phyloP scores from a whole-genome alignment of 2,888 invertebrate genomes.

The Eulithis prunata region DNA sequence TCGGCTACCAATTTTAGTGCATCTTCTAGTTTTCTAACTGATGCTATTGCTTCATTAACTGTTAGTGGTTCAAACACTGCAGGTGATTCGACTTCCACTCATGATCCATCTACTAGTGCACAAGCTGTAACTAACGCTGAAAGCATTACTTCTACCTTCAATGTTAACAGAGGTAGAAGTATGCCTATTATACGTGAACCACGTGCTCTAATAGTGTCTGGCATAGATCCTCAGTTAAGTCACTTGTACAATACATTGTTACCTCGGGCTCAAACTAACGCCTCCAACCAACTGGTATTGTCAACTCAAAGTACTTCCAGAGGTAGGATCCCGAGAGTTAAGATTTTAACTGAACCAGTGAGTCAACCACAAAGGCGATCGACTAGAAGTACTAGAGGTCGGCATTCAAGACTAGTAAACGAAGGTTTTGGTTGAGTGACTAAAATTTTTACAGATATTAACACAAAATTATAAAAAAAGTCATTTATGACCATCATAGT shows the following conservation, averaged over 20 bases:
- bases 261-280: conserved; percentile 1
- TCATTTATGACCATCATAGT: no score
- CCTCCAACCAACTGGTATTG: neutral
- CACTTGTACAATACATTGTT: neutral
- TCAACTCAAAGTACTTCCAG: neutral
- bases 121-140: neutral
- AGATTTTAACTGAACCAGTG: neutral
- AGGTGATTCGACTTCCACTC: neutral
- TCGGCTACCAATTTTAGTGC: neutral
- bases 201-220: neutral
- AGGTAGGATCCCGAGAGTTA: neutral
- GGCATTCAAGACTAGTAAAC: no score
- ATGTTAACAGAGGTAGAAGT: neutral
- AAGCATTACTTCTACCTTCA: neutral
- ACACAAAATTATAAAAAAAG: no score
- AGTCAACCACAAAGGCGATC: conserved; percentile 1
- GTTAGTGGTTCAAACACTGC: neutral
- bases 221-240: conserved; percentile 1
- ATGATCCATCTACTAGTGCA: neutral
- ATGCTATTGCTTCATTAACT: neutral
- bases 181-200: neutral
- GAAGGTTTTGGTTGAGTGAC: no score
- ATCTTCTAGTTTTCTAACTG: no score
- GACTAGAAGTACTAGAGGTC: conserved; percentile 4
- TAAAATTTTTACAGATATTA: no score